These are phyloP conservation scores for Tipula unca DNA, from an alignment of 2,888 invertebrate species.

Conservation along the genomic window DNA sequence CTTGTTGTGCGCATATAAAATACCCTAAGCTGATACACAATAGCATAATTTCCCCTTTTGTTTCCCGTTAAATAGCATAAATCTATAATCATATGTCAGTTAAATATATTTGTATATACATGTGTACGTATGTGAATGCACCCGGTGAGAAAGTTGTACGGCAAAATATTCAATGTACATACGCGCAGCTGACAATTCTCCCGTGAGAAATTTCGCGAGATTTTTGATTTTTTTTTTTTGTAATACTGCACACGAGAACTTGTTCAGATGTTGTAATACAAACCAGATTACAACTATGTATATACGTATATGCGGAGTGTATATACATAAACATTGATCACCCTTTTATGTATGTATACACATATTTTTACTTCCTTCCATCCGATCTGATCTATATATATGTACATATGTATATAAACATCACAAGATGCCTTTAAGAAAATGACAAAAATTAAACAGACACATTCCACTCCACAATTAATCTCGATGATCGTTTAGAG, in stretches of 20 bases:
- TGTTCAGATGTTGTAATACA: slow-evolving; percentile 16
- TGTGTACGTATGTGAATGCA: slow-evolving; percentile 9
- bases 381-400: neutral
- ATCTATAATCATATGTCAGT: slow-evolving; percentile 10
- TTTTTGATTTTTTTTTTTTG: neutral
- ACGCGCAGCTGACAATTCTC: slow-evolving; percentile 15
- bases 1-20: neutral
- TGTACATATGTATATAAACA: neutral
- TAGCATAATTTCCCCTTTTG: slow-evolving; percentile 16
- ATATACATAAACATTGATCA: neutral
- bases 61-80: slow-evolving; percentile 1
- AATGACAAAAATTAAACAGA: slow-evolving; percentile 8
- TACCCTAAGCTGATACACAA: neutral
- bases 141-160: slow-evolving; percentile 14
- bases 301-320: neutral
- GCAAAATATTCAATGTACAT: neutral
- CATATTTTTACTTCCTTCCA: neutral
- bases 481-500: neutral
- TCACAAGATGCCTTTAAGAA: neutral
- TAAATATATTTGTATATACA: neutral
- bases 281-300: neutral
- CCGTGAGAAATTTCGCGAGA: slow-evolving; percentile 19
- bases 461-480: neutral
- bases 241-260: neutral
- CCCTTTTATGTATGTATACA: neutral